A percentile compares a stretch with the other conserved stretches of the same genome.
Evolutionary conservation across 2,113 vertebrate species (phyloP).

Genomic region (Bubalus kerabau): DNA sequence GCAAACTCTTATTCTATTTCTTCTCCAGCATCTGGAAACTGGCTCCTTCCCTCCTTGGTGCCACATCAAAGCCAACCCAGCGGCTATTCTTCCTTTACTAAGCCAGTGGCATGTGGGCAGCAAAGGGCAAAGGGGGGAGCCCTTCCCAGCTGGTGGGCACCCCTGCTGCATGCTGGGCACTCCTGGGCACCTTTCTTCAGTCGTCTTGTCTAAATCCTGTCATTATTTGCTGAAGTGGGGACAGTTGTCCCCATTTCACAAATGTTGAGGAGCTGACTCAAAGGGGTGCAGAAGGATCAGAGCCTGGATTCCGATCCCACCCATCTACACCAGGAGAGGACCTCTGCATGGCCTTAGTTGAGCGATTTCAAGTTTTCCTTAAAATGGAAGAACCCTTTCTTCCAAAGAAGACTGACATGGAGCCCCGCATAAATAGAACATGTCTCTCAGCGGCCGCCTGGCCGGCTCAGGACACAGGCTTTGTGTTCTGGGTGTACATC

Average conservation of each 20-base stretch:
- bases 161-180: fast-evolving
- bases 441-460: fast-evolving
- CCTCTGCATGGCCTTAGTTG: not conserved
- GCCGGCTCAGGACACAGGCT: not conserved
- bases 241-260: fast-evolving
- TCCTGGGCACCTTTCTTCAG: fast-evolving
- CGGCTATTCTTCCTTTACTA: not conserved
- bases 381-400: not conserved
- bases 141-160: not conserved
- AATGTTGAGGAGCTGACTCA: not conserved
- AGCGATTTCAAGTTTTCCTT: not conserved
- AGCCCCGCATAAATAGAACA: not conserved
- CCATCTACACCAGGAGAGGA: not conserved
- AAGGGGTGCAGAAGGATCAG: not conserved
- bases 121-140: fast-evolving
- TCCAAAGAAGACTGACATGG: not conserved
- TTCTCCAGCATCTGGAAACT: not conserved
- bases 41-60: not conserved
- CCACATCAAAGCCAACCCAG: not conserved
- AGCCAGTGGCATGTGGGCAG: fast-evolving
- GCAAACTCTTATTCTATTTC: fast-evolving
- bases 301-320: not conserved
- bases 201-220: fast-evolving
- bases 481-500: fast-evolving
- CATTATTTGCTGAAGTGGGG: not conserved